Evolutionary conservation across 2,888 invertebrate species (phyloP).

Genomic region (Brachypalpus laphriformis): DNA sequence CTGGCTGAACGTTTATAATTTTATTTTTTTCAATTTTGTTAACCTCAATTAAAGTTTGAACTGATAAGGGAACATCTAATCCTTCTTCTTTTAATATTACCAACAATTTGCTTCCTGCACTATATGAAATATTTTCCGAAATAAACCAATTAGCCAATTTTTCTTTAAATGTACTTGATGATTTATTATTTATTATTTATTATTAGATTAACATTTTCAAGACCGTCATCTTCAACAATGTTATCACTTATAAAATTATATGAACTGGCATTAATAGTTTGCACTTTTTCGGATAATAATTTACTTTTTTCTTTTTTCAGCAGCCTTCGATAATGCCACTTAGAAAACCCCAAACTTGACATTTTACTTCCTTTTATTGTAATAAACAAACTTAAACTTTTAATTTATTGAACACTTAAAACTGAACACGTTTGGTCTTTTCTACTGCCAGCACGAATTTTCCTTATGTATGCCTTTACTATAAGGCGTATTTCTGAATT

Average conservation of each 20-base stretch:
- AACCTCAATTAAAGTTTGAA: neutral
- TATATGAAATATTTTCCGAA: slow-evolving; percentile 7
- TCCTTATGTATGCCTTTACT: too few species aligned
- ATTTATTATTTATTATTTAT: neutral
- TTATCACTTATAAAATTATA: neutral
- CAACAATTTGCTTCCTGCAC: neutral
- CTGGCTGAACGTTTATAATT: slow-evolving; percentile 1
- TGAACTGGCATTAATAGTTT: neutral
- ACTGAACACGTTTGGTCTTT: too few species aligned
- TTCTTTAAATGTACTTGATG: neutral
- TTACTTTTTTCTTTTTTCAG: neutral
- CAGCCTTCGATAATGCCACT: neutral
- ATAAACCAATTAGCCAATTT: neutral
- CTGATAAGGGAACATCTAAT: neutral
- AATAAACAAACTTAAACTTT: neutral
- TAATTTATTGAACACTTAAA: neutral
- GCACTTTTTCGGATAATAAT: neutral
- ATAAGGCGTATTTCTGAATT: too few species aligned
- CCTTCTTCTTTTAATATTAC: slow-evolving; percentile 6
- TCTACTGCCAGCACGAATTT: neutral
- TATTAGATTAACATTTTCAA: neutral
- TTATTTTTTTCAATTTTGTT: slow-evolving; percentile 19
- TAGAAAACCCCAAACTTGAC: neutral
- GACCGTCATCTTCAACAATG: neutral
- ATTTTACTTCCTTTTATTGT: neutral